Conservation (phyloP, 2,888 invertebrate species). For the Hydrotaea cyrtoneurina region DNA sequence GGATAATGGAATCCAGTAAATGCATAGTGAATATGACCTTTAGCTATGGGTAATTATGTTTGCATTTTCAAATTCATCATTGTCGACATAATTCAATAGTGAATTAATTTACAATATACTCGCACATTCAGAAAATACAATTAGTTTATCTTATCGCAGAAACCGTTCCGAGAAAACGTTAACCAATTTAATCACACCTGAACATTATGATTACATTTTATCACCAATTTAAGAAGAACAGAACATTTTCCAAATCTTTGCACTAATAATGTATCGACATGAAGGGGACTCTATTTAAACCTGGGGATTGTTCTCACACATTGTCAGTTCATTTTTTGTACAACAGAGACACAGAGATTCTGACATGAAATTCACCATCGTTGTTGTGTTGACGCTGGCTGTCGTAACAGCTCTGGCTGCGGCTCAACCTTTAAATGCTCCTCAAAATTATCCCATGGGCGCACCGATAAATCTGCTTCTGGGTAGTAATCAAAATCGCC, state of each 20-base stretch:
- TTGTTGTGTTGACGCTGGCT: background rate
- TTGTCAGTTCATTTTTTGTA: background rate
- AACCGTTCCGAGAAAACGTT: background rate
- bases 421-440: conserved; percentile 17
- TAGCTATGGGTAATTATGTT: too few relatives aligned
- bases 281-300: background rate
- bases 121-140: too few relatives aligned
- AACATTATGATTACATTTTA: background rate
- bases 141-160: background rate
- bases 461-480: background rate
- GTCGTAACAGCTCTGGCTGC: conserved; percentile 1
- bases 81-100: too few relatives aligned
- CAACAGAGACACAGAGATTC: background rate
- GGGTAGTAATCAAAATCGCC: background rate
- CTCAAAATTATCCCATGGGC: background rate
- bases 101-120: too few relatives aligned
- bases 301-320: too few relatives aligned
- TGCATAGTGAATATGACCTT: too few relatives aligned
- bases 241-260: background rate
- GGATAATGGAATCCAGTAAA: too few relatives aligned
- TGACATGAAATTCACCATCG: conserved; percentile 39
- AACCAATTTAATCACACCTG: background rate
- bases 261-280: background rate
- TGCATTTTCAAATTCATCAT: too few relatives aligned
- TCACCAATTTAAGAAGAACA: background rate